These are phyloP conservation scores for Coregonus ussuriensis DNA, from an alignment of 2,797 vertebrate genomes.

Conservation along the genomic window DNA sequence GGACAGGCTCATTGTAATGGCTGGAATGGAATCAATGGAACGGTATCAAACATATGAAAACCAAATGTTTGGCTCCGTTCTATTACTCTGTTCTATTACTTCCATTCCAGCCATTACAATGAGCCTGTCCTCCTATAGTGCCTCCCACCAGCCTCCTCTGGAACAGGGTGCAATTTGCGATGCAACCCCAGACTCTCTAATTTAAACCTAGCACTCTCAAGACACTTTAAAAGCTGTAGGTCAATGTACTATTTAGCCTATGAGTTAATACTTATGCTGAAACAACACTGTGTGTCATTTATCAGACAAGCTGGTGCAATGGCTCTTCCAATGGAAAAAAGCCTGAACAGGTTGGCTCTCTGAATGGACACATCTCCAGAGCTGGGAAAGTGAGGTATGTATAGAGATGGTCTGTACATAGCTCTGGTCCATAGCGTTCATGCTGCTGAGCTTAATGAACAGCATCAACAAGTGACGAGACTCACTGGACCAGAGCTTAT, in stretches of 20 bases:
- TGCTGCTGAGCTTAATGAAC: background rate
- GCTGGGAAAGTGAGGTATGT: slow-evolving; percentile 38
- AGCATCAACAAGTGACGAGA: no score
- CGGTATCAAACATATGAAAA: no score
- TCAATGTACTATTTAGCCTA: background rate
- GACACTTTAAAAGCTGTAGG: background rate
- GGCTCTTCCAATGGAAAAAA: slow-evolving; percentile 14
- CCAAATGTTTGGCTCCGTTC: no score
- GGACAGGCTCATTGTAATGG: no score
- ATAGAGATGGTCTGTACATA: background rate
- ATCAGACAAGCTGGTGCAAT: slow-evolving; percentile 28
- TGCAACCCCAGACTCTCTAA: background rate
- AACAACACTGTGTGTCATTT: background rate
- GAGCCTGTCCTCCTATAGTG: no score
- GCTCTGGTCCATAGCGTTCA: background rate
- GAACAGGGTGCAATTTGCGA: background rate
- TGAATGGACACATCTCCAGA: slow-evolving; percentile 23
- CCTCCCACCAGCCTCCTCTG: background rate
- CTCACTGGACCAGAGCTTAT: background rate
- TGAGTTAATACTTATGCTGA: background rate
- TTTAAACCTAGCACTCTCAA: background rate
- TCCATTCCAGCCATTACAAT: no score
- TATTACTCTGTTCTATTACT: no score
- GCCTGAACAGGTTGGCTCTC: slow-evolving; percentile 37
- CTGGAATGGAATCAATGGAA: no score